Evolutionary conservation across 2,888 invertebrate species (phyloP).

Genomic region (Dynastes maya): DNA sequence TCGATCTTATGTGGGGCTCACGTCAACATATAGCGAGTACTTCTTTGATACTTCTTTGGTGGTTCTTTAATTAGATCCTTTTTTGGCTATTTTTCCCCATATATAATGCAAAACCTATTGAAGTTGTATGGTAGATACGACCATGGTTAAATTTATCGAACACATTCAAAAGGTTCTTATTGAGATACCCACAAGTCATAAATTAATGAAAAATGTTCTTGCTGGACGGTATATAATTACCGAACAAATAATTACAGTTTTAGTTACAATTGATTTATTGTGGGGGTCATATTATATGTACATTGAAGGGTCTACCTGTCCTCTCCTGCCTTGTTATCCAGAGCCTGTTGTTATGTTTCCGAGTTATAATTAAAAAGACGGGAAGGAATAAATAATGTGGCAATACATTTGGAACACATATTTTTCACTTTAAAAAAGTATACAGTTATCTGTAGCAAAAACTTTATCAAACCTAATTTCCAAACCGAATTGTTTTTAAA

Average conservation of each 20-base stretch:
- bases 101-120: no score
- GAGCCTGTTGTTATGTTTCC: neutral
- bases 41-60: no score
- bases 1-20: no score
- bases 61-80: no score
- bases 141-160: no score
- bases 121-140: no score
- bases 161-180: neutral
- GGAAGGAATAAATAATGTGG: neutral
- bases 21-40: no score
- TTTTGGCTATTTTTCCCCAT: no score
- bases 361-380: slow-evolving; percentile 1
- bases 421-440: no score
- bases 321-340: slow-evolving; percentile 18
- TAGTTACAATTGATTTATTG: slow-evolving; percentile 31
- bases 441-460: no score
- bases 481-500: no score
- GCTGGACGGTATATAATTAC: slow-evolving; percentile 20
- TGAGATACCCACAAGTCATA: neutral
- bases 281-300: neutral
- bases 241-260: slow-evolving; percentile 30
- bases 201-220: slow-evolving; percentile 18
- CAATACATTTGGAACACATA: neutral
- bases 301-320: neutral
- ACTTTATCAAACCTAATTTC: no score